Percentiles rank a stretch among this genome's conserved stretches.
These are phyloP conservation scores for Apeltes quadracus DNA, from an alignment of 2,113 vertebrate species.

Conservation along the genomic window DNA sequence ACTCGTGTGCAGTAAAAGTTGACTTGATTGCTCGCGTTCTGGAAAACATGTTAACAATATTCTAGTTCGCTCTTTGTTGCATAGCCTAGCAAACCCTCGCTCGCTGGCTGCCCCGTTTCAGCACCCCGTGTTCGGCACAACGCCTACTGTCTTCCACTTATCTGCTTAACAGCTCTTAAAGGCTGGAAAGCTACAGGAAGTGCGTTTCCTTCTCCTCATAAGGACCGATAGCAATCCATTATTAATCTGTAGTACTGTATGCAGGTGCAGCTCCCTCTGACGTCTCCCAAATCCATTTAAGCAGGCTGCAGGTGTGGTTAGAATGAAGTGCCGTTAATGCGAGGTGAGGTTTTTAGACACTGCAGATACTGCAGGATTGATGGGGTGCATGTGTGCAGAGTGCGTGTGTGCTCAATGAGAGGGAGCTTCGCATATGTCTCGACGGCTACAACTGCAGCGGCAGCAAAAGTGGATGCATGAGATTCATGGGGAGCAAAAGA, in stretches of 20 bases:
- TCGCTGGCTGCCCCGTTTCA: slow-evolving; percentile 30
- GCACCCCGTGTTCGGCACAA: slow-evolving; percentile 38
- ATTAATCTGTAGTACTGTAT: slow-evolving; percentile 74
- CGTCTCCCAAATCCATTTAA: slow-evolving; percentile 72
- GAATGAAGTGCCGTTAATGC: slow-evolving; percentile 30
- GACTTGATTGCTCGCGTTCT: too few relatives aligned
- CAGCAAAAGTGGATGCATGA: slow-evolving; percentile 42
- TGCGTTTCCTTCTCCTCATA: slow-evolving; percentile 53
- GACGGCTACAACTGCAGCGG: slow-evolving; percentile 41
- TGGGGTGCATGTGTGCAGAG: neutral
- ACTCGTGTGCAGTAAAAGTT: neutral
- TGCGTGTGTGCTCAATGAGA: slow-evolving; percentile 5
- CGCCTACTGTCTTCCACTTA: slow-evolving; percentile 62
- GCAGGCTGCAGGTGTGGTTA: slow-evolving; percentile 42
- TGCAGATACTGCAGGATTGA: slow-evolving; percentile 17
- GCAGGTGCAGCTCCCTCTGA: slow-evolving; percentile 65
- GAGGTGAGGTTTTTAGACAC: slow-evolving; percentile 38
- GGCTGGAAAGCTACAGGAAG: slow-evolving; percentile 51
- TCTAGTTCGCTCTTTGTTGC: neutral
- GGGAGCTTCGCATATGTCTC: slow-evolving; percentile 32
- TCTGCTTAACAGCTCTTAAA: slow-evolving; percentile 74
- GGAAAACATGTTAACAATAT: slow-evolving; percentile 15
- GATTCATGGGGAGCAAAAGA: slow-evolving; percentile 52
- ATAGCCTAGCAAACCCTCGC: slow-evolving; percentile 31
- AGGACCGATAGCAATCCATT: slow-evolving; percentile 66